These are phyloP conservation scores for Venusia cambrica DNA, from an alignment of 2,888 invertebrate species.

Conservation along the genomic window DNA sequence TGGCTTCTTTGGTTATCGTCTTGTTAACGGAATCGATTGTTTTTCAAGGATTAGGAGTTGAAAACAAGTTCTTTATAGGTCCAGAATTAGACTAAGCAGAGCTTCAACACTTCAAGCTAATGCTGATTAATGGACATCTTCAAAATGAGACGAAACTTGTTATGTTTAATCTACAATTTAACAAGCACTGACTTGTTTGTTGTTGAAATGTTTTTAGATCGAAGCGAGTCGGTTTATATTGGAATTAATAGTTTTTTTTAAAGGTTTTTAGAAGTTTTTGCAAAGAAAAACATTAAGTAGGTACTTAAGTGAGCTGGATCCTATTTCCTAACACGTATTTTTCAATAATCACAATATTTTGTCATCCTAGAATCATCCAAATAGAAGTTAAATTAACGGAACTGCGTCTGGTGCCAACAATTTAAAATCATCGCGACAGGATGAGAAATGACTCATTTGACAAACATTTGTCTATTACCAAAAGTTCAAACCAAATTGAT, in stretches of 20 bases:
- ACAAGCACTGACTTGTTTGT: no score
- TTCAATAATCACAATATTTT: conserved; percentile 14
- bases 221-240: no score
- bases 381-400: conserved; percentile 41
- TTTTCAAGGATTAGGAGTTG: conserved; percentile 17
- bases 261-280: no score
- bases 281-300: no score
- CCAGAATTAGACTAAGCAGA: conserved; percentile 12
- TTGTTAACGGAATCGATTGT: conserved; percentile 22
- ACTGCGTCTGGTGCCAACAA: conserved; percentile 41
- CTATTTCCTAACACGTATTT: no score
- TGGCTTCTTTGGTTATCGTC: conserved; percentile 19
- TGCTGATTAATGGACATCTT: conserved; percentile 1
- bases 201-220: no score
- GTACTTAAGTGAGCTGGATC: no score
- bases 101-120: conserved; percentile 3
- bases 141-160: background rate
- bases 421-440: conserved; percentile 28
- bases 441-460: conserved; percentile 30
- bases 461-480: no score
- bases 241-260: no score
- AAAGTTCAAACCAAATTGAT: no score
- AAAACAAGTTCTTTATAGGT: background rate
- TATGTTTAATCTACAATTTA: no score
- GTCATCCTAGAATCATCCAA: conserved; percentile 20